These are phyloP conservation scores for Drosophila histrio DNA, from an alignment of 2,888 invertebrate genomes.

Conservation along the genomic window DNA sequence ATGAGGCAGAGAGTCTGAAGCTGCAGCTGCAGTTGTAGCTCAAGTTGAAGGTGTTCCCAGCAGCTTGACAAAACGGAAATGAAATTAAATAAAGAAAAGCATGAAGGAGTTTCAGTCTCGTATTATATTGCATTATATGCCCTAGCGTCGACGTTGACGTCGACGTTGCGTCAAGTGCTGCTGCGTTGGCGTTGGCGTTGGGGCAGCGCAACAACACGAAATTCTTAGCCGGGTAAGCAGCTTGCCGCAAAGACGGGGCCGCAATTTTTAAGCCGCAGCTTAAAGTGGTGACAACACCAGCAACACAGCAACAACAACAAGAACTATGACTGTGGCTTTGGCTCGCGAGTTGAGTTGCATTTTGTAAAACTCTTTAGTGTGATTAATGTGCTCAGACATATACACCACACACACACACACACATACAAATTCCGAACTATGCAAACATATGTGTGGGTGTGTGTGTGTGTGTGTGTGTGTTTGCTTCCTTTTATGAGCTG, in stretches of 20 bases:
- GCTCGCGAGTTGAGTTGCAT: slow-evolving; percentile 61
- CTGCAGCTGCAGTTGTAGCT: slow-evolving; percentile 2
- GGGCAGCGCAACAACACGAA: slow-evolving; percentile 37
- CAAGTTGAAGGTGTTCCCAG: slow-evolving; percentile 57
- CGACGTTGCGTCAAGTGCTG: slow-evolving; percentile 19
- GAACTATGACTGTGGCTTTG: slow-evolving; percentile 24
- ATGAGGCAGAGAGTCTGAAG: not conserved
- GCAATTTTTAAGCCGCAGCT: slow-evolving; percentile 70
- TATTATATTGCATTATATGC: slow-evolving; percentile 62
- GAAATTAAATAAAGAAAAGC: slow-evolving; percentile 66
- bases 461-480: slow-evolving; percentile 23
- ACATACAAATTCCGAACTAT: slow-evolving; percentile 32
- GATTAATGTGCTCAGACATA: slow-evolving; percentile 70
- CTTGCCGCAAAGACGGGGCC: slow-evolving; percentile 36
- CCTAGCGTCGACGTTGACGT: slow-evolving; percentile 6
- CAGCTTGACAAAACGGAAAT: slow-evolving; percentile 74
- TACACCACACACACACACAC: slow-evolving; percentile 33
- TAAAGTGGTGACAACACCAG: slow-evolving; percentile 72
- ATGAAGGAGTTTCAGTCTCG: slow-evolving; percentile 46
- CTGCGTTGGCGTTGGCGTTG: slow-evolving; percentile 45
- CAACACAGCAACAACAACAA: slow-evolving; percentile 4
- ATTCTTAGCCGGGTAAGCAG: slow-evolving; percentile 65
- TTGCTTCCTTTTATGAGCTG: slow-evolving; percentile 76
- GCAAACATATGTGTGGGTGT: slow-evolving; percentile 39
- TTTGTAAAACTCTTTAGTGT: slow-evolving; percentile 79